Conservation (phyloP, 1,140 invertebrate species). For the Pseudobourletiella spinata region DNA sequence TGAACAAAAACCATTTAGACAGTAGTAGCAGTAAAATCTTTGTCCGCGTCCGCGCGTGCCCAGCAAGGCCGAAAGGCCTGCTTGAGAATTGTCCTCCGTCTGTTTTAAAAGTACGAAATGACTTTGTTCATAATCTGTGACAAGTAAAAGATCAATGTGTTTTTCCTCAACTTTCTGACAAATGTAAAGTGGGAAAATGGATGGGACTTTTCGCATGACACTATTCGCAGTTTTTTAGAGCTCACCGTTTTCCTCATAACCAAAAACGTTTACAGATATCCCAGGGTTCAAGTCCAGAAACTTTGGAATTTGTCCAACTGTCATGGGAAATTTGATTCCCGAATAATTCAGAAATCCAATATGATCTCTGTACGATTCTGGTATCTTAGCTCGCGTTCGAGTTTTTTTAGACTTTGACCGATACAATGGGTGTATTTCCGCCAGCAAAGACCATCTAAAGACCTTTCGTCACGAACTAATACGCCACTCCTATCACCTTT, state of each 20-base stretch:
- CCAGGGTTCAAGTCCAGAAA: background rate
- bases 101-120: too few species aligned
- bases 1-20: background rate
- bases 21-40: background rate
- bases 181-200: background rate
- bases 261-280: background rate
- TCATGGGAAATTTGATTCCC: background rate
- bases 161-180: background rate
- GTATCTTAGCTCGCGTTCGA: background rate
- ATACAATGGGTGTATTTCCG: background rate
- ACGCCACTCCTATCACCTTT: too few species aligned
- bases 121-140: too few species aligned
- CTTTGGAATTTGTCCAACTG: background rate
- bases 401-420: background rate
- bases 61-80: too few species aligned
- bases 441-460: background rate
- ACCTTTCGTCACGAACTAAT: too few species aligned
- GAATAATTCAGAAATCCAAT: background rate
- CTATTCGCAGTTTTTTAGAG: background rate
- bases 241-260: background rate
- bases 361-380: background rate
- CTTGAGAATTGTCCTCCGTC: too few species aligned
- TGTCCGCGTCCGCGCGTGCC: background rate
- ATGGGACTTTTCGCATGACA: background rate
- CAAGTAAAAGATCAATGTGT: background rate